Evolutionary conservation across 2,113 vertebrate genomes (phyloP).

Genomic region (Hemiscyllium ocellatum): DNA sequence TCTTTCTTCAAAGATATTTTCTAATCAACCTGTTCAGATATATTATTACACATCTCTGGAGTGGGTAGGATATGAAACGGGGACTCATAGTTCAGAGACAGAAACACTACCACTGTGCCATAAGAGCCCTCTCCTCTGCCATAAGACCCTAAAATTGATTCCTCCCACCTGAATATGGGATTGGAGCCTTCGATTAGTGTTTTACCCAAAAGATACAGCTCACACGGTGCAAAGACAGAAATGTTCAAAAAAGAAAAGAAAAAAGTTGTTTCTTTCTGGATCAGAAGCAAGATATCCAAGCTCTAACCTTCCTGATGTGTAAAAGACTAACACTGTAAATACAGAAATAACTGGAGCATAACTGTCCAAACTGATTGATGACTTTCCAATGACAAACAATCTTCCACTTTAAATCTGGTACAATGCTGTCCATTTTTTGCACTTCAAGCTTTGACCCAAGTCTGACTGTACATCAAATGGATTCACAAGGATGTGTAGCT

Average conservation of each 20-base stretch:
- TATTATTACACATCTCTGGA: no score
- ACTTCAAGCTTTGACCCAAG: not conserved
- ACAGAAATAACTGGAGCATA: not conserved
- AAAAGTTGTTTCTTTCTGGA: not conserved
- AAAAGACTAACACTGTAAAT: not conserved
- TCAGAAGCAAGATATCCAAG: not conserved
- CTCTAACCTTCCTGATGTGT: not conserved
- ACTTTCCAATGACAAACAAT: not conserved
- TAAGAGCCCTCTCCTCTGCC: no score
- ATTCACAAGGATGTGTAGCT: constrained; percentile 1
- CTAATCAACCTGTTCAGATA: no score
- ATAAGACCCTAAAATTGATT: not conserved
- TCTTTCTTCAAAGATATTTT: not conserved
- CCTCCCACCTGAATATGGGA: not conserved
- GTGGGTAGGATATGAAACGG: no score
- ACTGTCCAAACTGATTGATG: not conserved
- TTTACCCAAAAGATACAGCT: not conserved
- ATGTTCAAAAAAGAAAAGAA: not conserved
- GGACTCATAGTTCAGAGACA: no score
- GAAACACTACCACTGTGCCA: no score
- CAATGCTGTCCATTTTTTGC: not conserved
- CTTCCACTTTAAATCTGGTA: not conserved
- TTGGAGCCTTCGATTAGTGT: not conserved
- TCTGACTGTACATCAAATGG: not conserved
- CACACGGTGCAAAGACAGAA: not conserved